Percentiles rank a stretch among this genome's conserved stretches.
Evolutionary conservation across 2,113 vertebrate species (phyloP).

Genomic region (Sprattus sprattus): DNA sequence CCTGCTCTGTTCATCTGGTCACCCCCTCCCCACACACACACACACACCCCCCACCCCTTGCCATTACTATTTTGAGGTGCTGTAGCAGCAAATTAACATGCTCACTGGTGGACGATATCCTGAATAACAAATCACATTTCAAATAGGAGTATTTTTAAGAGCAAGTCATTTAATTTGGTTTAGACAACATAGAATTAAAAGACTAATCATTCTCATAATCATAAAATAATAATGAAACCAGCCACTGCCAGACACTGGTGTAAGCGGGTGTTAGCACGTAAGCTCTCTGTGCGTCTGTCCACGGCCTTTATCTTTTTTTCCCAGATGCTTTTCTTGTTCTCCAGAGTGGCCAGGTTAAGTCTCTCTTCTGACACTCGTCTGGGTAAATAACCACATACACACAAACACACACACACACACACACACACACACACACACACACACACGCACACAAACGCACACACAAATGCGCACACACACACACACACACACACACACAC

Average conservation of each 20-base stretch:
- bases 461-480: too few relatives aligned
- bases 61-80: not conserved
- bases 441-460: constrained; percentile 1
- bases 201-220: not conserved
- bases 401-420: not conserved
- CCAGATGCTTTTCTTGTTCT: not conserved
- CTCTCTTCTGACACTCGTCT: not conserved
- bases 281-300: not conserved
- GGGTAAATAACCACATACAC: not conserved
- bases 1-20: constrained; percentile 18
- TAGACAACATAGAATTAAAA: not conserved
- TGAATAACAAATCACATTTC: not conserved
- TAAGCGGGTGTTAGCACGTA: not conserved
- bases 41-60: constrained; percentile 13
- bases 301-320: not conserved
- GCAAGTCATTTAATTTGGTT: not conserved
- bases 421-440: not conserved
- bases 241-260: not conserved
- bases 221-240: not conserved
- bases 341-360: not conserved
- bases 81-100: not conserved
- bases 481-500: constrained; percentile 20
- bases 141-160: not conserved
- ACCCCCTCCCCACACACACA: constrained; percentile 10
- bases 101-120: not conserved